These are phyloP conservation scores for Peromyscus eremicus DNA, from an alignment of 2,797 vertebrate species.

Conservation along the genomic window DNA sequence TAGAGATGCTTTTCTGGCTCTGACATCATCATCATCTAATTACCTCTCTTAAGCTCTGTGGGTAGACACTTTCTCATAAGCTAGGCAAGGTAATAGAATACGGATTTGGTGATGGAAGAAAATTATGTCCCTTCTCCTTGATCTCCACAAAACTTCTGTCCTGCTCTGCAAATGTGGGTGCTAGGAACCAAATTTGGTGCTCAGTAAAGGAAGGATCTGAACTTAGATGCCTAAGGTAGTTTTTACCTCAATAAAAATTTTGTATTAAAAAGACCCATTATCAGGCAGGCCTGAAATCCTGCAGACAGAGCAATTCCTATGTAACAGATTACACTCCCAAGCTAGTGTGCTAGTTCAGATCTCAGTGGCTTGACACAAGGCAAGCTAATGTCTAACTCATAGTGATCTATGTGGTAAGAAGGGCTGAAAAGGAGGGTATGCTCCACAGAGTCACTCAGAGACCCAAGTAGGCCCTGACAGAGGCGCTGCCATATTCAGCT, in stretches of 20 bases:
- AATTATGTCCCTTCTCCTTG: slow-evolving; percentile 11
- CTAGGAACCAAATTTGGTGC: neutral
- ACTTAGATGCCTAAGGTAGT: neutral
- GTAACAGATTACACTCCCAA: neutral
- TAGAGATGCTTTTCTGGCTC: slow-evolving; percentile 11
- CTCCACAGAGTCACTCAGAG: neutral
- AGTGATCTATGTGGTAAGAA: neutral
- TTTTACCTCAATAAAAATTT: neutral
- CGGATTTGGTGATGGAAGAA: neutral
- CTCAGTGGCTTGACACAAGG: neutral
- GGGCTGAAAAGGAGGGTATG: neutral
- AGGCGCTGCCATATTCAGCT: accelerated
- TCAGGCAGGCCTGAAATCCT: neutral
- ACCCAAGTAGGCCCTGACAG: neutral
- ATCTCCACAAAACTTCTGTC: neutral
- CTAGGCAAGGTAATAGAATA: neutral
- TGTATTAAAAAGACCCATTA: neutral
- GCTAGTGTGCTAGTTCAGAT: neutral
- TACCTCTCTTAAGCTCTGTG: neutral
- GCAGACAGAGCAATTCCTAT: neutral
- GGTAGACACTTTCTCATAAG: slow-evolving; percentile 26
- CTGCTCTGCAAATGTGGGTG: neutral
- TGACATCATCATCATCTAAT: slow-evolving; percentile 37
- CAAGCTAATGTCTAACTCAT: neutral
- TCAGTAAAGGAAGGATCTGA: neutral